phyloP scores from a whole-genome alignment of 23 tunicate genomes.

The Trididemnum miniatum region DNA sequence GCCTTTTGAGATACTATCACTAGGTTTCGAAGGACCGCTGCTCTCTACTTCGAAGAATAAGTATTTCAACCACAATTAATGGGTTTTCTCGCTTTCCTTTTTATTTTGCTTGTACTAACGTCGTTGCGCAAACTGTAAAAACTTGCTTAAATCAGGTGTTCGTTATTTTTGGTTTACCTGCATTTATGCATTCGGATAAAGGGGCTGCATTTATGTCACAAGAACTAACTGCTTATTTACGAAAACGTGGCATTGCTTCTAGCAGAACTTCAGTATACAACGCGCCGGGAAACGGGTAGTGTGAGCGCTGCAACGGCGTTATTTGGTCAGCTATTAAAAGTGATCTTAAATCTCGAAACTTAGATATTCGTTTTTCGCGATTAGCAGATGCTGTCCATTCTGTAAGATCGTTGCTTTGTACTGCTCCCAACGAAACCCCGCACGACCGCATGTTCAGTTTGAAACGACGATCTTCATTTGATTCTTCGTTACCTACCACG shows the following conservation, averaged over 20 bases:
- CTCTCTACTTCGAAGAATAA: not conserved
- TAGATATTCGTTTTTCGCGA: not conserved
- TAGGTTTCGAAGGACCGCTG: not conserved
- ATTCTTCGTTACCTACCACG: not conserved
- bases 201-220: too few species aligned
- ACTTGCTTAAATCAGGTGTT: not conserved
- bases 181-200: not conserved
- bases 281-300: not conserved
- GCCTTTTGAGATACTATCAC: not conserved
- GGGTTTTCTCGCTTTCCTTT: not conserved
- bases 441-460: not conserved
- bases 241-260: not conserved
- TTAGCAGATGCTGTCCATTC: not conserved
- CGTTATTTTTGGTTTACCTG: not conserved
- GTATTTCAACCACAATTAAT: not conserved
- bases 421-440: not conserved
- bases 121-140: not conserved
- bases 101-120: not conserved
- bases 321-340: not conserved
- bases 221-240: too few species aligned
- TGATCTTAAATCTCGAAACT: not conserved
- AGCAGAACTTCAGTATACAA: not conserved
- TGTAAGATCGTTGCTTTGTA: not conserved
- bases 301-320: not conserved
- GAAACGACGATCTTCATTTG: not conserved